Evolutionary conservation across 2,888 invertebrate species (phyloP).

Genomic region (Asteroscopus sphinx): DNA sequence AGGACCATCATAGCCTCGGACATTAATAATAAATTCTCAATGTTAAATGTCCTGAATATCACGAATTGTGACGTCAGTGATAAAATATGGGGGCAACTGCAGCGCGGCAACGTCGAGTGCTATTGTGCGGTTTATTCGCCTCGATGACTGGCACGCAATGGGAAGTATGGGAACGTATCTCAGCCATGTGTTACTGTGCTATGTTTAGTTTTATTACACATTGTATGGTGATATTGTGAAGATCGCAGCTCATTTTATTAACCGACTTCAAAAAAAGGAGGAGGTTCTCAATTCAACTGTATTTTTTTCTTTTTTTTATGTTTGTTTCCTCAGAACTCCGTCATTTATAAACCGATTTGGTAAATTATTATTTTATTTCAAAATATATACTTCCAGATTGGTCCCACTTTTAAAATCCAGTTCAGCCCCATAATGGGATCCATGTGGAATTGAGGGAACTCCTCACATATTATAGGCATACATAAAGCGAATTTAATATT

Average conservation of each 20-base stretch:
- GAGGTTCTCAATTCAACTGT: too few species aligned
- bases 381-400: too few species aligned
- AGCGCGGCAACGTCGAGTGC: constrained; percentile 23
- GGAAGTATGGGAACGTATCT: constrained; percentile 20
- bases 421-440: too few species aligned
- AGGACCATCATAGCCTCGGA: background rate
- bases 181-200: constrained; percentile 2
- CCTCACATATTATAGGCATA: too few species aligned
- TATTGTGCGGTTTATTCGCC: constrained; percentile 36
- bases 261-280: too few species aligned
- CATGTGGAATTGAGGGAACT: too few species aligned
- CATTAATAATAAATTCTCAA: constrained; percentile 7
- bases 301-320: too few species aligned
- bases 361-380: too few species aligned
- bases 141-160: constrained; percentile 36
- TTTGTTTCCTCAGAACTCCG: too few species aligned
- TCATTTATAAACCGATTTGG: too few species aligned
- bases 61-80: constrained; percentile 23
- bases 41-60: constrained; percentile 12
- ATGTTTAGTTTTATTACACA: constrained; percentile 1
- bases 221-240: constrained; percentile 1
- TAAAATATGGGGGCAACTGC: constrained; percentile 35
- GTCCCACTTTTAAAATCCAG: too few species aligned
- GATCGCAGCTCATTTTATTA: constrained; percentile 13
- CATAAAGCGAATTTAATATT: too few species aligned